Base-by-base conservation (phyloP, 1,140 invertebrate genomes). In the Drosophila pectinifera region DNA sequence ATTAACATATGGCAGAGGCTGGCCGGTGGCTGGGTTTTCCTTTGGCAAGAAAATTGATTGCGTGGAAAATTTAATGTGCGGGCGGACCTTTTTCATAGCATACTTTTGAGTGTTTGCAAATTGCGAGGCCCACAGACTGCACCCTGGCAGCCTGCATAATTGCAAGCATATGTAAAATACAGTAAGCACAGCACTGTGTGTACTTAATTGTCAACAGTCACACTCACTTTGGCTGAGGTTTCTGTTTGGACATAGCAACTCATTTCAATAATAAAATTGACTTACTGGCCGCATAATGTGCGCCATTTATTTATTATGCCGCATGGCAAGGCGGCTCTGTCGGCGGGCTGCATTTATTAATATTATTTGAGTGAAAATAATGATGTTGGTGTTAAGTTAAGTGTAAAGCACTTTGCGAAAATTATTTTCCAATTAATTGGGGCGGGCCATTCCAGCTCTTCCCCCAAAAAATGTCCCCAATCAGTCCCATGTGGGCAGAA, bases 201-300 rank as follows among this genome's bases (percentile, higher is more conserved):
- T 53, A 46, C 63, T 89, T 83, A 89, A 81, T 78, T 74, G 75
- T 73, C 74, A 62, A 88, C 67, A 67, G 59, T 61, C 53, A 67
- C 51, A 63, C 75, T 43, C 45, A 69, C 36, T 64, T 51, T 51
- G 53, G 38, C 43, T 42, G 43, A 49, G 49, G 51, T 79, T 73
- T 62, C 78, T 80, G 63, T 86, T 88, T 83, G 70, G 69, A 67
- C 76, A 64, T 75, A 55, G 62, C 73, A 55, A 73, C 67, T 51
- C 64, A 88, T 86, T 86, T 72, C 75, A 75, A 86, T 88, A 88
- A 88, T 86, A 83, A 86, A 86, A 86, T 83, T 83, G 83, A 86
- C 82, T 86, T 88, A 79, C 82, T 83, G 82, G 48, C 69, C 57
- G 69, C 83, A 88, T 86, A 75, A 81, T 78, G 74, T 61, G 64